Base-by-base conservation (phyloP, 30 jellyfish, hydroid and myxozoan genomes). In the Pseudorhiza aurosa region DNA sequence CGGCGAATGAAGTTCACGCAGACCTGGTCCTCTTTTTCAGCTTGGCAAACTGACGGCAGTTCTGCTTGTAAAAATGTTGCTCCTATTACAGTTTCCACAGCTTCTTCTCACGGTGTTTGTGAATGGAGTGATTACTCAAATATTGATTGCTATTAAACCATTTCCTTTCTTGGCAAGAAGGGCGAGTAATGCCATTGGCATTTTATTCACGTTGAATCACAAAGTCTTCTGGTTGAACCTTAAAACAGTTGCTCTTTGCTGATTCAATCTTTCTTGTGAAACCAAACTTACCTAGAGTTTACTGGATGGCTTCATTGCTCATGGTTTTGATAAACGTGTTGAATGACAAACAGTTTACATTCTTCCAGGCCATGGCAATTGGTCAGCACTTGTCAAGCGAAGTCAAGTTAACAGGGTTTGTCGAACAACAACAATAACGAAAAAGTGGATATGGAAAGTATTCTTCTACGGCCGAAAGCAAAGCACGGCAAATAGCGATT, bases 241-340 rank as follows among this genome's bases (percentile, higher is more conserved):
- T 43, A 69, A 69, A 43, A 69, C 67, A 40, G 83, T 69, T 69
- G 69, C 83, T 73, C 44, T 49, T 72, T 43, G 83, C 67, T 40
- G 83, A 37, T 45, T 69, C 69, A 43, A 69, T 47, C 69, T 22
- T 40, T 47, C 44, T 69, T 1, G 83, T 69, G 83, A 43, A 69
- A 40, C 70, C 83, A 35, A 43, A 69, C 30, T 69, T 69, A 40
- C 69, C 73, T 25, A 72, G 73, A 72, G 85, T 72, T 53, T 56
- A 58, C 50, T 72, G 85, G 32, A 45, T 36, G 82, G 82, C 82
- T 68, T 68, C 82, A 68, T 68, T 65, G 43, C 82, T 68, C 67
- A 68, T 33, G 82, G 82, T 36, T n/a, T n/a, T n/a, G n/a, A n/a
- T n/a, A n/a, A 36, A 42, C 27, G 65, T 65, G 43, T 65, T 68